Evolutionary conservation across 2,797 vertebrate species (phyloP), one percentile per base, ranked within the genome.

Genomic region (Echeneis naucrates): DNA sequence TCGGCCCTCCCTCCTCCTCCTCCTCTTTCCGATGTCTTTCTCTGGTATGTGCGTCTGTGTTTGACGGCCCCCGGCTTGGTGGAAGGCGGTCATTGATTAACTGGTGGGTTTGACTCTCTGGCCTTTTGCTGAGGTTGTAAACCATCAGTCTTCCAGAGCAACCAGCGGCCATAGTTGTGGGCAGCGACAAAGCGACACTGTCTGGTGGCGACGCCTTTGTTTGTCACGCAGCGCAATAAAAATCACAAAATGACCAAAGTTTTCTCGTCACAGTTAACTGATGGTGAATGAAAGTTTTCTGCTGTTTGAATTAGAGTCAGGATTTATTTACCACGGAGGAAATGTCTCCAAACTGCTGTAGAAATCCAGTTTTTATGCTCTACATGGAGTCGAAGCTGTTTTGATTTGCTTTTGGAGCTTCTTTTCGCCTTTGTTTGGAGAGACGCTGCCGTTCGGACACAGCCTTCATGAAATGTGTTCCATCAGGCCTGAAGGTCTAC

Each of bases 1-100:
- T 50, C 47, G 65, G 57, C 47, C 63, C 45, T 52, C 33, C 48
- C 56, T 55, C 42, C 33, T 51, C 47, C 24, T 68, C 44, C 53
- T 26, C 10, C 35, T 59, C 13, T 13, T 55, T 17, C 23, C 1
- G 40, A 8, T 78, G 78, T 84, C 70, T 85, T 32, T 57, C 75
- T 83, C 71, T 85, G 84, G 76, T 82, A 79, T 90, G 83, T 67
- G 52, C 3, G 17, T 80, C 69, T 82, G 80, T 50, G 80, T 81
- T 64, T 79, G 81, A 85, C 52, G 5, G 74, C 61, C 55, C 13
- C 71, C 19, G 40, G 56, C 72, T 77, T 37, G 35, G 51, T 47
- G 5, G 67, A 80, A 79, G 81, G 61, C 75, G 33, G 86, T 88
- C 87, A 85, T 74, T 91, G 90, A 92, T 92, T 88, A 86, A 89